Base-by-base conservation (phyloP, 2,113 vertebrate genomes). In the Riparia riparia region DNA sequence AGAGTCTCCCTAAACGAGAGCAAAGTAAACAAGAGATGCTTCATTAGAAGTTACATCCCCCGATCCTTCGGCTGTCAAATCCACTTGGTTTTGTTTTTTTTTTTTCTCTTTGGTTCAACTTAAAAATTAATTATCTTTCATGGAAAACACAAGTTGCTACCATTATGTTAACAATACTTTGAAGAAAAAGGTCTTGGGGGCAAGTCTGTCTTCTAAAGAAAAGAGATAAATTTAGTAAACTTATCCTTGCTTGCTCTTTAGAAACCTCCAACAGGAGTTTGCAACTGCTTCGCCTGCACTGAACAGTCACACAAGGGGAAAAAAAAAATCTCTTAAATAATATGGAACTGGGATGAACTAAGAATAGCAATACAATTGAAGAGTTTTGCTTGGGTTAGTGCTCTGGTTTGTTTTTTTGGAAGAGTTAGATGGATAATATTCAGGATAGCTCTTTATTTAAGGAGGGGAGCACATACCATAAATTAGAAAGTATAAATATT, bases 401-500 rank as follows among this genome's bases (percentile, higher is more conserved):
- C 22, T 86, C 58, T n/a, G 45, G 16, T 94, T 61, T 68, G 64
- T 4, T 44, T 57, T 93, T 90, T 63, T 57, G 10, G 26, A 73
- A 61, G 39, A 72, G 50, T 45, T 73, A 76, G 68, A 95, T 83
- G 79, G 92, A 89, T 83, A 58, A 32, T 32, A 83, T 80, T 94
- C 58, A 82, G 66, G 54, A 77, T 13, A 89, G 82, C 20, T 88
- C 79, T 86, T 65, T 90, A 93, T 92, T 92, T 90, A 93, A 95
- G 89, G 88, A 92, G 81, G 26, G 49, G 42, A 81, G 60, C 44
- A 74, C 41, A 74, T 53, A 60, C 32, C 51, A 84, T 92, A 94
- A 95, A 95, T 86, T 91, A 90, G 47, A 41, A 91, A 78, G 51
- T 16, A 78, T 74, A 96, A 96, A 96, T 89, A 89, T 91, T 89